phyloP scores from a whole-genome alignment of 2,113 vertebrate species.

The Solenodon paradoxus region DNA sequence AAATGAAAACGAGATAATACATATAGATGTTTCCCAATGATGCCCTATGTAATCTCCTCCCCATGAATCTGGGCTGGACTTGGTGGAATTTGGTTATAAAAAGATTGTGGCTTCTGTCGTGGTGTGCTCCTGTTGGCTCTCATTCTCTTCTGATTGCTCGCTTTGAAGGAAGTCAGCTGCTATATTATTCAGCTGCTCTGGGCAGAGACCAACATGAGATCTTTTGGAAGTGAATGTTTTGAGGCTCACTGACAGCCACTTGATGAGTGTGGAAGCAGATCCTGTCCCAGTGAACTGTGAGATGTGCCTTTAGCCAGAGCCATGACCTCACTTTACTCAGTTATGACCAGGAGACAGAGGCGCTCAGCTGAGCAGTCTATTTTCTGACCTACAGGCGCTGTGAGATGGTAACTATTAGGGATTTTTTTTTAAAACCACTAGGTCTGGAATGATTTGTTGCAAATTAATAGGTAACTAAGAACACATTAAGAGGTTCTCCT shows the following conservation, averaged over 20 bases:
- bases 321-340: neutral
- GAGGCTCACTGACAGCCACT: neutral
- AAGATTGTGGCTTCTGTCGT: neutral
- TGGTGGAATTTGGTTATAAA: neutral
- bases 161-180: neutral
- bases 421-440: neutral
- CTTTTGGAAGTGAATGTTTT: neutral
- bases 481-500: neutral
- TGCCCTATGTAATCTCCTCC: neutral
- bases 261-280: neutral
- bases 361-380: neutral
- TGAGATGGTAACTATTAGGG: neutral
- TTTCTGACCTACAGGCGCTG: neutral
- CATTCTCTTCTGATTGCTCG: neutral
- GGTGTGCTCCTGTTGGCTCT: neutral
- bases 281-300: neutral
- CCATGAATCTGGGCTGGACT: neutral
- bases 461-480: neutral
- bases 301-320: neutral
- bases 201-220: neutral
- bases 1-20: neutral
- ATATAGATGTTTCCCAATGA: neutral
- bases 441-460: neutral
- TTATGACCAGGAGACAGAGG: neutral
- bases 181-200: neutral